Conservation (phyloP, 2,888 invertebrate species). For the Melieria crassipennis region DNA sequence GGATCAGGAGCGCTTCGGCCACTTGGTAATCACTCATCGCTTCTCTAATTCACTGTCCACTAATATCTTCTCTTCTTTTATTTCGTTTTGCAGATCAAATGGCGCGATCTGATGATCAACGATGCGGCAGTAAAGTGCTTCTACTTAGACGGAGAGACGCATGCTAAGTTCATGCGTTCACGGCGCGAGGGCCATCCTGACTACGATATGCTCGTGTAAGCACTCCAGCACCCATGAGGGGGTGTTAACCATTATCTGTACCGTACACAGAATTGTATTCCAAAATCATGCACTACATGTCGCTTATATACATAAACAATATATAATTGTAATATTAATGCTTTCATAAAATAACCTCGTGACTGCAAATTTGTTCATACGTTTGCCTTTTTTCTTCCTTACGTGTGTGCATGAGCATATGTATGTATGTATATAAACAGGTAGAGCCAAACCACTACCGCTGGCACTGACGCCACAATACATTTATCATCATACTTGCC, state of each 20-base stretch:
- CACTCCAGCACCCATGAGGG: neutral
- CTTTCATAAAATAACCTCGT: neutral
- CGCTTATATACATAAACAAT: neutral
- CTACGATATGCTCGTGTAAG: constrained; percentile 73
- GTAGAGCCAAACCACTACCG: too few species aligned
- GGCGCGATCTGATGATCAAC: constrained; percentile 77
- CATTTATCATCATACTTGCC: too few species aligned
- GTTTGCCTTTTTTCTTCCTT: neutral
- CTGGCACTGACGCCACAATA: too few species aligned
- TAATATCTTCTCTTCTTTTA: neutral
- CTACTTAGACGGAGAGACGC: constrained; percentile 74
- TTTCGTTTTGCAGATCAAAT: constrained; percentile 69
- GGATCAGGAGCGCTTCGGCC: constrained; percentile 73
- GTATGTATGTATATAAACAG: too few species aligned
- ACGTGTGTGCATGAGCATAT: neutral
- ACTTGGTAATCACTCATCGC: constrained; percentile 68
- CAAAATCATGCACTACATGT: neutral
- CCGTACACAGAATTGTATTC: too few species aligned
- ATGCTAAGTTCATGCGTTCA: constrained; percentile 76
- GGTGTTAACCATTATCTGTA: too few species aligned
- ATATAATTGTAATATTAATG: neutral
- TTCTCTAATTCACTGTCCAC: neutral
- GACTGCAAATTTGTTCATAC: neutral
- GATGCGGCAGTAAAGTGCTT: constrained; percentile 76
- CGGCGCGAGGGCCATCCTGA: constrained; percentile 74